phyloP scores from a whole-genome alignment of 1,140 invertebrate species.

The Drosophila nasuta region DNA sequence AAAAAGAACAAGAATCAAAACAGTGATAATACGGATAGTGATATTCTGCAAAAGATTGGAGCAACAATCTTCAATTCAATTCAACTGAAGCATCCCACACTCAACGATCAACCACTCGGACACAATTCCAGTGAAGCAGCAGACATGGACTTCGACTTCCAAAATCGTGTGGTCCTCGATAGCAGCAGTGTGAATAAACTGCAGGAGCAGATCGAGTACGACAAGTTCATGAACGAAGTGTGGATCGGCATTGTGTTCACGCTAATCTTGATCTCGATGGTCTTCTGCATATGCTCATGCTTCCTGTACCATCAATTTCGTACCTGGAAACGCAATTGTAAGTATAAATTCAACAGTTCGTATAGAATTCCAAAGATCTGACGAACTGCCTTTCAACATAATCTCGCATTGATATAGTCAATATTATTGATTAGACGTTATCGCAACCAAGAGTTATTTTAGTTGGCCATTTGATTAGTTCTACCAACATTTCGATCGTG shows the following conservation, averaged over 20 bases:
- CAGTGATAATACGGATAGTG: constrained; percentile 54
- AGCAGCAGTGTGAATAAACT: constrained; percentile 73
- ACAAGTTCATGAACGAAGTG: constrained; percentile 84
- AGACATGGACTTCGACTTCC: constrained; percentile 69
- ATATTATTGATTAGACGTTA: constrained; percentile 34
- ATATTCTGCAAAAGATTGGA: constrained; percentile 76
- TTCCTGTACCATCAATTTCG: constrained; percentile 84
- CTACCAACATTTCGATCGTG: background rate
- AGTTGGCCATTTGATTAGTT: constrained; percentile 7
- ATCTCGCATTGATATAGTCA: background rate
- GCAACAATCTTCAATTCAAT: constrained; percentile 75
- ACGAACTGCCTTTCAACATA: background rate
- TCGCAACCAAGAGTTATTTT: constrained; percentile 8
- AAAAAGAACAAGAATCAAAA: constrained; percentile 59
- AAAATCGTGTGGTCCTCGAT: constrained; percentile 72
- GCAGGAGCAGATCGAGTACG: constrained; percentile 81
- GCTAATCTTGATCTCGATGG: constrained; percentile 80
- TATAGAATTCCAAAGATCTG: background rate
- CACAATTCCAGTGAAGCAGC: constrained; percentile 51
- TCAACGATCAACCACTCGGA: constrained; percentile 22
- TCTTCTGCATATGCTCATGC: constrained; percentile 84
- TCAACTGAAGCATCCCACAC: constrained; percentile 66
- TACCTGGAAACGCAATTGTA: constrained; percentile 84
- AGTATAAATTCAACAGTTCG: constrained; percentile 46
- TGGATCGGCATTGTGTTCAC: constrained; percentile 84